Evolutionary conservation across 2,797 vertebrate genomes (phyloP).

Genomic region (Manis crassicaudata): DNA sequence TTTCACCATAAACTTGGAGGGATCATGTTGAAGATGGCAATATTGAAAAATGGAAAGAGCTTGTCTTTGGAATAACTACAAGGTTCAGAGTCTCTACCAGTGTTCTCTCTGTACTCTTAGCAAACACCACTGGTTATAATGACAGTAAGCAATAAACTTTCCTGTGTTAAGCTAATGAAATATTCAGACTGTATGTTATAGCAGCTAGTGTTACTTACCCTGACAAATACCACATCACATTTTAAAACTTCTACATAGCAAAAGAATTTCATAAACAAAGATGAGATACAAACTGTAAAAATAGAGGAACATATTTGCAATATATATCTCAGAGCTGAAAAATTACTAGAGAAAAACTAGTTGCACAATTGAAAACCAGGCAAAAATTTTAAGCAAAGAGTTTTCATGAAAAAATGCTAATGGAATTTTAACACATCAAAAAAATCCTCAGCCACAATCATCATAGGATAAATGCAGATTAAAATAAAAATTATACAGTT

Average conservation of each 20-base stretch:
- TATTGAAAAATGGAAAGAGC: not conserved
- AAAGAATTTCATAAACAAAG: not conserved
- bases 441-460: not conserved
- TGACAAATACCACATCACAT: not conserved
- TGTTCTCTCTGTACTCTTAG: not conserved
- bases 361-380: not conserved
- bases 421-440: not conserved
- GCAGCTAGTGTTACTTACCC: not conserved
- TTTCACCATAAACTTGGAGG: too few species aligned
- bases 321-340: not conserved
- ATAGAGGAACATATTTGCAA: not conserved
- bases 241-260: not conserved
- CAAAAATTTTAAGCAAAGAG: not conserved
- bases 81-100: not conserved
- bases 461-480: not conserved
- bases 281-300: not conserved
- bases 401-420: slow-evolving; percentile 1
- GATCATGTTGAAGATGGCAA: not conserved
- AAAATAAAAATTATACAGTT: not conserved
- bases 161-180: not conserved
- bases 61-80: not conserved
- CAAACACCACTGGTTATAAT: not conserved
- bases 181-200: not conserved
- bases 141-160: not conserved
- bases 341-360: not conserved